These are phyloP conservation scores for Uromys caudimaculatus DNA, from an alignment of 2,797 vertebrate genomes.

Conservation along the genomic window DNA sequence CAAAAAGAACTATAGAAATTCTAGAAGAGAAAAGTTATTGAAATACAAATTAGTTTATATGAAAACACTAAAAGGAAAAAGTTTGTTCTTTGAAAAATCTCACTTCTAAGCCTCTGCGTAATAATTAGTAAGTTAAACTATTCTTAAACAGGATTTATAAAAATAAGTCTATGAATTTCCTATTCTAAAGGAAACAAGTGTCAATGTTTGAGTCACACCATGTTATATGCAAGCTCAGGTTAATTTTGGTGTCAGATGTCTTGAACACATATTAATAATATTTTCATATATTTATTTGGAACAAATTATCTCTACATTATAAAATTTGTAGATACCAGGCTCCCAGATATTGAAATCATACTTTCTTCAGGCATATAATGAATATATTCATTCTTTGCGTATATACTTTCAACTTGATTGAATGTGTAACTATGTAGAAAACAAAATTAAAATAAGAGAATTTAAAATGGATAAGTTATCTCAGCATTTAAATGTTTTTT, in stretches of 20 bases:
- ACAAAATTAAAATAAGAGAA: conserved; percentile 11
- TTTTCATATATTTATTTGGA: conserved; percentile 60
- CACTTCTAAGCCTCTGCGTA: conserved; percentile 66
- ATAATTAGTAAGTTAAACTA: conserved; percentile 47
- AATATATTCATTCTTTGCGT: conserved; percentile 39
- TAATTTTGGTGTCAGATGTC: conserved; percentile 32
- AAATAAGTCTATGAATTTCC: neutral
- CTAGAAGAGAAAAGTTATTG: conserved; percentile 69
- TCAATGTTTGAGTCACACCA: conserved; percentile 41
- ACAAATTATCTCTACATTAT: conserved; percentile 57
- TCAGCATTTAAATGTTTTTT: neutral
- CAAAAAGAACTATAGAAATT: conserved; percentile 74
- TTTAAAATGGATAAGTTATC: neutral
- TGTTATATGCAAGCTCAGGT: neutral
- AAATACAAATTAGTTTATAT: conserved; percentile 78
- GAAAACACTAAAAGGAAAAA: conserved; percentile 70
- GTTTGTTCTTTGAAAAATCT: conserved; percentile 49
- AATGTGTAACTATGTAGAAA: conserved; percentile 7
- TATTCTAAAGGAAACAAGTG: neutral
- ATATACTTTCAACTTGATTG: conserved; percentile 55
- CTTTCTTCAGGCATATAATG: conserved; percentile 56
- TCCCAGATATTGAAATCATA: conserved; percentile 61
- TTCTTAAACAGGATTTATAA: conserved; percentile 23
- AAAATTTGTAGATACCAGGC: conserved; percentile 51
- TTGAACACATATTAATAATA: conserved; percentile 1